phyloP scores from a whole-genome alignment of 2,113 vertebrate species.

The Scomber scombrus region DNA sequence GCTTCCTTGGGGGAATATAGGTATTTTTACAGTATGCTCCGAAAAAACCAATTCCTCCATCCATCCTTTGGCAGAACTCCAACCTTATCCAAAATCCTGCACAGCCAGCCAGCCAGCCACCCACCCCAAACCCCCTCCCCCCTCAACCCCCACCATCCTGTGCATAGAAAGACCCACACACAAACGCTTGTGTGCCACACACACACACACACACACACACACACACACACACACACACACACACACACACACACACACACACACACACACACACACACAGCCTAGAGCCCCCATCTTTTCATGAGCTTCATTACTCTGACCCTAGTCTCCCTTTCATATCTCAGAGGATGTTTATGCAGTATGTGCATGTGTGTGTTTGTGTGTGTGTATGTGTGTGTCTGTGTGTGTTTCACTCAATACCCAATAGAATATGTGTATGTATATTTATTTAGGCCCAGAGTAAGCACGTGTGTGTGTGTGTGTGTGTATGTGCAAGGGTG shows the following conservation, averaged over 20 bases:
- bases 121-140: not conserved
- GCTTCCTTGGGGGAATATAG: constrained; percentile 66
- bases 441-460: constrained; percentile 64
- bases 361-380: constrained; percentile 40
- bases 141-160: constrained; percentile 58
- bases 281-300: constrained; percentile 68
- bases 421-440: constrained; percentile 53
- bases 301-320: constrained; percentile 80
- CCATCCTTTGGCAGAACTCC: constrained; percentile 70
- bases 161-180: constrained; percentile 70
- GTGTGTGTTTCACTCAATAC: constrained; percentile 40
- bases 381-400: constrained; percentile 44
- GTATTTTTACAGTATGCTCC: constrained; percentile 76
- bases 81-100: constrained; percentile 74
- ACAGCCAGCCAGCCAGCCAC: constrained; percentile 19
- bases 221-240: not conserved
- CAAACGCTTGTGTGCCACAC: constrained; percentile 45
- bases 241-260: constrained; percentile 20
- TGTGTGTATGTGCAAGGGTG: constrained; percentile 8
- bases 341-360: constrained; percentile 65
- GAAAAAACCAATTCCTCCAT: constrained; percentile 67
- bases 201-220: not conserved
- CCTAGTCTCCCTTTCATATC: constrained; percentile 74
- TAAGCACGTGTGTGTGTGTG: constrained; percentile 37
- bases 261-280: constrained; percentile 18